Base-by-base conservation (phyloP, 1,140 invertebrate genomes). In the Apocrypta bakeri region DNA sequence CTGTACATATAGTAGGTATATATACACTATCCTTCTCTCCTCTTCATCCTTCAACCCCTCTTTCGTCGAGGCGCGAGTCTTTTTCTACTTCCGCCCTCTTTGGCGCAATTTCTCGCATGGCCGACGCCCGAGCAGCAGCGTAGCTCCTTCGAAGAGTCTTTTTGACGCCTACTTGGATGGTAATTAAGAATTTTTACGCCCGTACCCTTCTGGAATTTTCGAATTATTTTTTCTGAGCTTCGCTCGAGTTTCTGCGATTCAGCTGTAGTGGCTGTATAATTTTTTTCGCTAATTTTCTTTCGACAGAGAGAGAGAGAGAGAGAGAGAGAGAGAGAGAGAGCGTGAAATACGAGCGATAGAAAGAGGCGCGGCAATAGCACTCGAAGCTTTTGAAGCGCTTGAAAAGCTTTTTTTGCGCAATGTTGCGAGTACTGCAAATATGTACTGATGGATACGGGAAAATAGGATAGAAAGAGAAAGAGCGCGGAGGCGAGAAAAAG, bases 401-500 rank as follows among this genome's bases (percentile, higher is more conserved):
- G 63, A 68, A 63, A 76, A 85, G n/a, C n/a, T n/a, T n/a, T n/a
- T n/a, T n/a, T n/a, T n/a, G n/a, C n/a, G n/a, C n/a, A n/a, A n/a
- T n/a, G n/a, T 85, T 31, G 84, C 77, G 83, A 79, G 79, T 81
- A 81, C 33, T 56, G 12, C 42, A 1, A 42, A 21, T 14, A 21
- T 56, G 48, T 56, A 21, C 14, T 21, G 17, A 21, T 6, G 21
- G 33, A 2, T 4, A 37, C 33, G 33, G 3, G 33, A 2, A 37
- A 3, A 3, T 17, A 17, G 2, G 48, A 56, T 17, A 56, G 48
- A 56, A 6, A 21, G 14, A 48, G 42, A 48, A 0, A 37, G 33
- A 37, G 33, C 2, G 33, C 2, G 14, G 48, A 56, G 48, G 48
- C 48, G 48, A 56, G 75, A 83, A 84, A 76, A 85, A 88, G 87